Percentiles rank a stretch among this genome's conserved stretches.
Conservation (phyloP, 2,113 vertebrate genomes). For the Panthera leo region DNA sequence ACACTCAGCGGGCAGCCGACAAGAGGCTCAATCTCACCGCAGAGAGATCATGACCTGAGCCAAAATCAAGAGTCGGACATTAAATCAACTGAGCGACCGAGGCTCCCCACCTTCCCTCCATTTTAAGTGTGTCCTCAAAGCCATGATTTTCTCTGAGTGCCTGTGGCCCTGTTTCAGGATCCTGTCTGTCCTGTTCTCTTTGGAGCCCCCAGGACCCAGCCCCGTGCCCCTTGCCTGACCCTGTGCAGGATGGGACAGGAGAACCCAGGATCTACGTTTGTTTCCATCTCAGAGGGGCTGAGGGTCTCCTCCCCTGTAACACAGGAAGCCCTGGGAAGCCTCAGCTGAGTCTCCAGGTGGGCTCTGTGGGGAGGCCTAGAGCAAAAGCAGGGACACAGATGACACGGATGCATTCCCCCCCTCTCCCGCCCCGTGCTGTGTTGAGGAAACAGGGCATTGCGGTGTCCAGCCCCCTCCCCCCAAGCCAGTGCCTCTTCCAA, state of each 20-base stretch:
- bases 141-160: background rate
- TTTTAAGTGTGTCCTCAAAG: background rate
- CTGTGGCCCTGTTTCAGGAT: background rate
- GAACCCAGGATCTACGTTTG: background rate
- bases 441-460: background rate
- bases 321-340: background rate
- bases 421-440: background rate
- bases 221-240: too few relatives aligned
- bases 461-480: background rate
- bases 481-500: too few relatives aligned
- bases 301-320: background rate
- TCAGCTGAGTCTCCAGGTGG: background rate
- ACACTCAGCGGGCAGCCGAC: too few relatives aligned
- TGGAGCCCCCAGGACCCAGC: background rate
- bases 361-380: background rate
- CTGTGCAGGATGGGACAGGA: rapidly evolving
- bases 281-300: too few relatives aligned
- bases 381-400: background rate
- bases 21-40: too few relatives aligned
- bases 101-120: background rate
- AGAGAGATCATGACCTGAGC: too few relatives aligned
- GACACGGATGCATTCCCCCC: too few relatives aligned
- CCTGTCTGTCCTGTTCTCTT: background rate
- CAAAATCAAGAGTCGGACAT: too few relatives aligned
- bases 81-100: too few relatives aligned